A percentile compares a stretch with the other conserved stretches of the same genome.
Conservation (phyloP, 2,888 invertebrate genomes). For the Zaprionus obscuricornis region DNA sequence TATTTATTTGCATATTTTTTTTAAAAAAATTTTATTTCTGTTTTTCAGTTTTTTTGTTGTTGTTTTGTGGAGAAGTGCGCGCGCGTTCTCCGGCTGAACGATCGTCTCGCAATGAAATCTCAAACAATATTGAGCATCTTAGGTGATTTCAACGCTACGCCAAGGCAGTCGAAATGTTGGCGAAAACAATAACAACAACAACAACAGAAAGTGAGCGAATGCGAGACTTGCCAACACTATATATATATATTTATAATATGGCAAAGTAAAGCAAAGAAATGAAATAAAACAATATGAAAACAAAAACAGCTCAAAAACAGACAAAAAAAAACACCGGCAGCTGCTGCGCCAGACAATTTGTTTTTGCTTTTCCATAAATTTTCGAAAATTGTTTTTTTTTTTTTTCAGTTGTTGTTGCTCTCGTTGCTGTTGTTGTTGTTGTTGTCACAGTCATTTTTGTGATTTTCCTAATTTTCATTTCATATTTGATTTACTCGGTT, state of each 20-base stretch:
- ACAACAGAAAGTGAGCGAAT: constrained; percentile 33
- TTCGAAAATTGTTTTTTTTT: constrained; percentile 21
- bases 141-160: constrained; percentile 31
- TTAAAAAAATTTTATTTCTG: constrained; percentile 5
- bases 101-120: constrained; percentile 69
- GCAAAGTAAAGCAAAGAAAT: constrained; percentile 29
- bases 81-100: constrained; percentile 54
- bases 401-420: no score
- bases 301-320: constrained; percentile 32
- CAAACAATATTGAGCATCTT: constrained; percentile 71
- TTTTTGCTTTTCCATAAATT: constrained; percentile 35
- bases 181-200: constrained; percentile 27
- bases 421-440: constrained; percentile 2
- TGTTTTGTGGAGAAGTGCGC: constrained; percentile 14
- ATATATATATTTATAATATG: constrained; percentile 14
- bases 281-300: constrained; percentile 39
- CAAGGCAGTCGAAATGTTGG: constrained; percentile 48
- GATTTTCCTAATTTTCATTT: constrained; percentile 36
- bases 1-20: constrained; percentile 12
- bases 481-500: constrained; percentile 24
- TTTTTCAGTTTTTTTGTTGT: no score
- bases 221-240: constrained; percentile 37
- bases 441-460: no score
- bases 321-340: constrained; percentile 42
- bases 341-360: constrained; percentile 43